Conservation (phyloP, 2,113 vertebrate species). For the Aldabrachelys gigantea region DNA sequence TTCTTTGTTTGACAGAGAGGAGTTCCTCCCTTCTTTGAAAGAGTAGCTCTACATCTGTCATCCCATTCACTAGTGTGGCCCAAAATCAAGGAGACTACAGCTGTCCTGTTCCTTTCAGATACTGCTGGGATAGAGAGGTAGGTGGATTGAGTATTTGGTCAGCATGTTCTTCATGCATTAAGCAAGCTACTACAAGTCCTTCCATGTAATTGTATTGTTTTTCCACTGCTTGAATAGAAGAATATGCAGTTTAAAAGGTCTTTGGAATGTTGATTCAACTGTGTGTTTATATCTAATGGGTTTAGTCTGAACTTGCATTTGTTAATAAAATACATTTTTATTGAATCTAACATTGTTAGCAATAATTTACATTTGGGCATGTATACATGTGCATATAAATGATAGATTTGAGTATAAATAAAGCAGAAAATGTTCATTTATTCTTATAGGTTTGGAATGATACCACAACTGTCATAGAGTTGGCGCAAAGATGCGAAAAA, state of each 20-base stretch:
- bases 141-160: constrained; percentile 67
- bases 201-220: constrained; percentile 69
- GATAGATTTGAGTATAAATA: background rate
- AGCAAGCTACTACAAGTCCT: constrained; percentile 63
- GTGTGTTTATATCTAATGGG: constrained; percentile 33
- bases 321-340: constrained; percentile 60
- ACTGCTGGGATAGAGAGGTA: constrained; percentile 73
- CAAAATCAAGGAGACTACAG: constrained; percentile 81
- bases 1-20: constrained; percentile 80
- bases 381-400: background rate
- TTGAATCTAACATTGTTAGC: constrained; percentile 47
- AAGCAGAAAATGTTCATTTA: constrained; percentile 20
- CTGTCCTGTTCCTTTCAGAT: constrained; percentile 80
- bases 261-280: constrained; percentile 52
- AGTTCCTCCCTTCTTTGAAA: constrained; percentile 77
- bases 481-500: constrained; percentile 14
- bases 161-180: constrained; percentile 64
- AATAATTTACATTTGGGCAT: constrained; percentile 38
- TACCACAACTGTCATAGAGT: background rate
- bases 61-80: constrained; percentile 78
- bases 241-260: constrained; percentile 65
- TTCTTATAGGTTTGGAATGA: constrained; percentile 18
- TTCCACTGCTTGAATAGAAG: constrained; percentile 51
- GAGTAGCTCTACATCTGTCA: constrained; percentile 84
- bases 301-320: constrained; percentile 55